Evolutionary conservation across 2,888 invertebrate species (phyloP).

Genomic region (Sicus ferrugineus): DNA sequence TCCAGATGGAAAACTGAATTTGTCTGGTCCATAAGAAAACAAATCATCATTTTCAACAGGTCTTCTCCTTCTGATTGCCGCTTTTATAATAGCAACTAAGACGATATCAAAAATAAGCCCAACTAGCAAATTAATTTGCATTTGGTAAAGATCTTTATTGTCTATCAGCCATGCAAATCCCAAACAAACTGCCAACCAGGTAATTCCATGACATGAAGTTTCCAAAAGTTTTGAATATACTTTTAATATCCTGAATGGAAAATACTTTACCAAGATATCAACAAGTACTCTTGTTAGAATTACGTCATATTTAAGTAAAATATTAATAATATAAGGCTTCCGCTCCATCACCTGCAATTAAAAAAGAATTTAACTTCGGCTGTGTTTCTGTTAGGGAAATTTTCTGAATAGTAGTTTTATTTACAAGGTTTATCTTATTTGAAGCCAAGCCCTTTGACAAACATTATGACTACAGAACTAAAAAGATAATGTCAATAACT

Average conservation of each 20-base stretch:
- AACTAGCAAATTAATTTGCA: slow-evolving; percentile 85
- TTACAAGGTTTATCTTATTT: no score
- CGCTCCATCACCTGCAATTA: slow-evolving; percentile 6
- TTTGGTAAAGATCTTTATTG: slow-evolving; percentile 74
- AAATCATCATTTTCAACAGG: slow-evolving; percentile 76
- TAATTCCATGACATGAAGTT: slow-evolving; percentile 88
- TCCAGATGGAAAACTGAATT: slow-evolving; percentile 92
- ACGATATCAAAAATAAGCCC: slow-evolving; percentile 82
- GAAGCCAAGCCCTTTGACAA: no score
- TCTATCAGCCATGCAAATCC: slow-evolving; percentile 80
- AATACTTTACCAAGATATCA: slow-evolving; percentile 50
- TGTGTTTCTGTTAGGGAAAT: no score
- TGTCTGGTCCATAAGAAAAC: slow-evolving; percentile 81
- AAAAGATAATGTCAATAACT: no score
- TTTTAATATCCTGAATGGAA: slow-evolving; percentile 54
- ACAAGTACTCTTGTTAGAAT: slow-evolving; percentile 56
- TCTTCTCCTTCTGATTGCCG: slow-evolving; percentile 77
- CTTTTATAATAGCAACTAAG: slow-evolving; percentile 79
- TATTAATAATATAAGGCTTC: slow-evolving; percentile 29
- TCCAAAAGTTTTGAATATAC: slow-evolving; percentile 59
- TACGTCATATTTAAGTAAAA: slow-evolving; percentile 54
- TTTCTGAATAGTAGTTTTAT: no score
- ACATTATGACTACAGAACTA: no score
- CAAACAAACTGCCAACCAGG: slow-evolving; percentile 82
- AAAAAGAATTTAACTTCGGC: no score